Conservation (phyloP, 2,797 vertebrate genomes). For the Argentina silus region DNA sequence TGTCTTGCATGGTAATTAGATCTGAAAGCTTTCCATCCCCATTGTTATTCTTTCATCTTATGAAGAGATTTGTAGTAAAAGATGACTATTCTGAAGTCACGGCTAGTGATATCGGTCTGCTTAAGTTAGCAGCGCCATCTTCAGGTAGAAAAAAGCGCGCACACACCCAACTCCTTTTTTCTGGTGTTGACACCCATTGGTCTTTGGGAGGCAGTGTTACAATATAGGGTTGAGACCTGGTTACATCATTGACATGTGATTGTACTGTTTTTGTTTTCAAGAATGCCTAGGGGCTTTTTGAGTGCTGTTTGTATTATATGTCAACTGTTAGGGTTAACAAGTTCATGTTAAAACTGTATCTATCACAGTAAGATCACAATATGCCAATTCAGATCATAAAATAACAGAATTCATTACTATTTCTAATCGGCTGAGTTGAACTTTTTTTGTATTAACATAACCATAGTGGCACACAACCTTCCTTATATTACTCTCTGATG, state of each 20-base stretch:
- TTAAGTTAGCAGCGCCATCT: constrained; percentile 47
- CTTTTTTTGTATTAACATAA: no score
- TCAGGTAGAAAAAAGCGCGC: constrained; percentile 28
- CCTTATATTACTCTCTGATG: no score
- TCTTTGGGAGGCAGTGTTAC: constrained; percentile 20
- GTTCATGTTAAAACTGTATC: no score
- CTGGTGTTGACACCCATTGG: constrained; percentile 8
- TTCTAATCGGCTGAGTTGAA: no score
- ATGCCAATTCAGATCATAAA: no score
- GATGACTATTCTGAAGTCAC: background rate
- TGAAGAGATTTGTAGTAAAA: background rate
- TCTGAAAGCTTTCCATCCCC: background rate
- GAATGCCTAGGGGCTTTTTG: background rate
- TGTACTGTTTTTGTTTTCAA: constrained; percentile 3
- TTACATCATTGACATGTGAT: background rate
- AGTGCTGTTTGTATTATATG: background rate
- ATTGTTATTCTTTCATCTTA: background rate
- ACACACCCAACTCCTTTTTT: constrained; percentile 17
- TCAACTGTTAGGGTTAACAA: no score
- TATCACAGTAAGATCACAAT: no score
- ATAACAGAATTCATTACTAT: no score
- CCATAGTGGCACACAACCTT: no score
- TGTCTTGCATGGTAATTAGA: background rate
- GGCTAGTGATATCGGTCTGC: background rate
- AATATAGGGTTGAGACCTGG: background rate